Conservation (phyloP, 2,113 vertebrate species). For the Murina feae region DNA sequence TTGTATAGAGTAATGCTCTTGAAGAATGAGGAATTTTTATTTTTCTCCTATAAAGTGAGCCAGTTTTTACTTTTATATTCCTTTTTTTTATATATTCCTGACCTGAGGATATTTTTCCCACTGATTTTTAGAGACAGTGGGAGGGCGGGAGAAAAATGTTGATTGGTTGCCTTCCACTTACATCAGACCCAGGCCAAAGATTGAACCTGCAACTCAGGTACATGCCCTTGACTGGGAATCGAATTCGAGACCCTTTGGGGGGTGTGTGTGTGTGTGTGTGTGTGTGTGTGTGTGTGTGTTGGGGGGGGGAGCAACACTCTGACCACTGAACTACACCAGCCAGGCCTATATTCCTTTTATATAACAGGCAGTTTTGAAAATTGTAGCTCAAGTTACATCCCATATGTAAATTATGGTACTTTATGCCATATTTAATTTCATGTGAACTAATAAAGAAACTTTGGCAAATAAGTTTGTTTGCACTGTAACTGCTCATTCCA, state of each 20-base stretch:
- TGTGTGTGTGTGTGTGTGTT: too few relatives aligned
- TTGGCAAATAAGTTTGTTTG: background rate
- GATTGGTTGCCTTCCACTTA: too few relatives aligned
- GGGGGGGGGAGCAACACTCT: background rate
- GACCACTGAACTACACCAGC: background rate
- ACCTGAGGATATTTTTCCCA: background rate
- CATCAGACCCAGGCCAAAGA: too few relatives aligned
- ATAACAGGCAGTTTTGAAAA: slow-evolving; percentile 17
- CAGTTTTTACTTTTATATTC: background rate
- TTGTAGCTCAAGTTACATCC: background rate
- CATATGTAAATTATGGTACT: background rate
- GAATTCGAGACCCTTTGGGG: too few relatives aligned
- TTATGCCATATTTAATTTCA: background rate
- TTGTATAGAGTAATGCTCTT: background rate
- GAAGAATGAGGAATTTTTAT: background rate
- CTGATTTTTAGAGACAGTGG: background rate
- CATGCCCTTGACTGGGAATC: too few relatives aligned
- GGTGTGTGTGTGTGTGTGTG: too few relatives aligned
- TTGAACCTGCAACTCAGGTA: too few relatives aligned
- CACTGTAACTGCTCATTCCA: background rate
- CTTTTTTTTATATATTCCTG: background rate
- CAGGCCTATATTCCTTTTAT: background rate
- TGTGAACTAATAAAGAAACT: background rate
- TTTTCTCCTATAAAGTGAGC: background rate
- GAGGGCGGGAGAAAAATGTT: background rate